These are phyloP conservation scores for Pomacea maculata DNA, from an alignment of 1,140 invertebrate species.

Conservation along the genomic window DNA sequence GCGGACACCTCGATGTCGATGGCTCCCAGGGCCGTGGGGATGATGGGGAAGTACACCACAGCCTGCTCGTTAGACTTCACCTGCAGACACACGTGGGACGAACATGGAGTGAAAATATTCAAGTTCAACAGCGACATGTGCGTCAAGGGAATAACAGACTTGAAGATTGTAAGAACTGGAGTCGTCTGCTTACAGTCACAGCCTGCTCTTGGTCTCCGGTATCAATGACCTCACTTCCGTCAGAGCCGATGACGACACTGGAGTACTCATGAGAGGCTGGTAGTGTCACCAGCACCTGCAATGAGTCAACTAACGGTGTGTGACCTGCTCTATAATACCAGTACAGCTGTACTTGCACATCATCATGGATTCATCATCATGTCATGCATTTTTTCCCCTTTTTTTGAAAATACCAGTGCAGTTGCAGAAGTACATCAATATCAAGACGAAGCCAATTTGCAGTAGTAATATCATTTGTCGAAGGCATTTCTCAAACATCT, in stretches of 20 bases:
- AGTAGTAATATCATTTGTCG: not conserved
- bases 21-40: constrained; percentile 45
- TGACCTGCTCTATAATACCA: not conserved
- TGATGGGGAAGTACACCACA: constrained; percentile 56
- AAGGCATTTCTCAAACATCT: not conserved
- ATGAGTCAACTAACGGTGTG: not conserved
- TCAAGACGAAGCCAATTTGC: not conserved
- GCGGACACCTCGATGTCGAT: constrained; percentile 51
- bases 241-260: constrained; percentile 38
- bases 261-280: constrained; percentile 45
- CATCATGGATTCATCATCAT: not conserved
- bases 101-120: not conserved
- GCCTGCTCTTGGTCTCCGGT: constrained; percentile 32
- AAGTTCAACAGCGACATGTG: not conserved
- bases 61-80: constrained; percentile 41
- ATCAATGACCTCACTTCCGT: constrained; percentile 26
- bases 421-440: not conserved
- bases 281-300: constrained; percentile 49
- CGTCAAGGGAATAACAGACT: not conserved
- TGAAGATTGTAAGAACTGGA: not conserved
- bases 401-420: not conserved
- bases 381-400: not conserved
- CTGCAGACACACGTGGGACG: constrained; percentile 19
- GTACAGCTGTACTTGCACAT: not conserved
- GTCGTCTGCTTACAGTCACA: constrained; percentile 37